Conservation (phyloP, 1,140 invertebrate genomes). For the Sitophilus oryzae region DNA sequence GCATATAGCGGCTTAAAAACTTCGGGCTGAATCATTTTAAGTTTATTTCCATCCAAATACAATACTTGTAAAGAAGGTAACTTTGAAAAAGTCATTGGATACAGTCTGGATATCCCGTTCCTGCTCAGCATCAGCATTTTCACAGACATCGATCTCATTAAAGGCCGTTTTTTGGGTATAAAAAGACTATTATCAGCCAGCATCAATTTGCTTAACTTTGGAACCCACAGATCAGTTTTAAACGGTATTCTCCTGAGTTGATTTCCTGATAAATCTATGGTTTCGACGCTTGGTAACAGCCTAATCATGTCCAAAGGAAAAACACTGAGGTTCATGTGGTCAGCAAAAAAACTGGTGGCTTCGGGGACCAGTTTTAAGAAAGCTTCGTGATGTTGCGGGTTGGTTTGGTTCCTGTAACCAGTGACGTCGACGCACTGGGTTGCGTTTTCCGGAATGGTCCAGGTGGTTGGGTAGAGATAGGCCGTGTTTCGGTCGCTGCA, state of each 20-base stretch:
- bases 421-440: slow-evolving; percentile 35
- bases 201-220: slow-evolving; percentile 30
- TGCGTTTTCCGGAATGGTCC: slow-evolving; percentile 22
- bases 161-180: slow-evolving; percentile 25
- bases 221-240: slow-evolving; percentile 19
- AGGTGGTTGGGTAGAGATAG: slow-evolving; percentile 18
- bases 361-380: slow-evolving; percentile 17
- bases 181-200: slow-evolving; percentile 29
- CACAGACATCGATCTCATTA: slow-evolving; percentile 28
- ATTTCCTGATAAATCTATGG: slow-evolving; percentile 34
- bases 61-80: slow-evolving; percentile 32
- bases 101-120: slow-evolving; percentile 30
- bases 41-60: slow-evolving; percentile 34
- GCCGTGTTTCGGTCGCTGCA: slow-evolving; percentile 31
- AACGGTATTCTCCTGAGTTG: slow-evolving; percentile 24
- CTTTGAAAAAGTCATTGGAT: slow-evolving; percentile 26
- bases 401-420: slow-evolving; percentile 10
- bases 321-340: slow-evolving; percentile 31
- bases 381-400: slow-evolving; percentile 9
- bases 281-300: slow-evolving; percentile 27
- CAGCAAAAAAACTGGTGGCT: slow-evolving; percentile 34
- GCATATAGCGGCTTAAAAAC: slow-evolving; percentile 27
- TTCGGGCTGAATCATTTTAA: slow-evolving; percentile 25
- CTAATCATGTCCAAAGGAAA: slow-evolving; percentile 24
- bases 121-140: slow-evolving; percentile 31